Evolutionary conservation across 2,113 vertebrate species (phyloP).

Genomic region (Sterna hirundo): DNA sequence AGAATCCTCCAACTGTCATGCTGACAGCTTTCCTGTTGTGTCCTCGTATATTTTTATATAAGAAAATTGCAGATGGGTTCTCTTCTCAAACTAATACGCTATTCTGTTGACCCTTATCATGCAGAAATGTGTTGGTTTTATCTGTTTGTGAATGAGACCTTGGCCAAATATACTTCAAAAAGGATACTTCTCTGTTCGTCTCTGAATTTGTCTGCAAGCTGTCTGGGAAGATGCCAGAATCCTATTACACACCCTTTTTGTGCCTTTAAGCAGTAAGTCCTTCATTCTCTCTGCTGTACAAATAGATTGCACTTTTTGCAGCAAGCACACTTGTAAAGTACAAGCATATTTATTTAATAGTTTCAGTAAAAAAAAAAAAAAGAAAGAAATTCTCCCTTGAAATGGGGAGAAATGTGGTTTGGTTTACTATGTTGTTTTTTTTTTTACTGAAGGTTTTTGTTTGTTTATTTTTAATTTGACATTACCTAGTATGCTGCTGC

Average conservation of each 20-base stretch:
- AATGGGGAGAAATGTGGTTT: not conserved
- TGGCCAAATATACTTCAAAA: conserved; percentile 64
- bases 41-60: conserved; percentile 71
- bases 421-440: not conserved
- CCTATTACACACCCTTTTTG: conserved; percentile 69
- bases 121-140: conserved; percentile 62
- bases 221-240: conserved; percentile 69
- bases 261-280: conserved; percentile 68
- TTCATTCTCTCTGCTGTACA: conserved; percentile 64
- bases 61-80: conserved; percentile 61
- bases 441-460: not conserved
- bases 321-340: conserved; percentile 56
- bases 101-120: conserved; percentile 64
- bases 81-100: conserved; percentile 65
- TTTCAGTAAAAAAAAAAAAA: conserved; percentile 31
- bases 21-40: conserved; percentile 75
- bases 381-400: not conserved
- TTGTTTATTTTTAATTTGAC: conserved; percentile 21
- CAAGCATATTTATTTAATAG: conserved; percentile 60
- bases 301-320: conserved; percentile 73
- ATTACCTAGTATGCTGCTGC: not conserved
- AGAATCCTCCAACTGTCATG: conserved; percentile 72
- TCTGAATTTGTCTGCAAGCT: conserved; percentile 72
- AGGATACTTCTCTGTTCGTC: conserved; percentile 56
- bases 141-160: conserved; percentile 61